Evolutionary conservation across 2,888 invertebrate genomes (phyloP).

Genomic region (Agrotis clavis): DNA sequence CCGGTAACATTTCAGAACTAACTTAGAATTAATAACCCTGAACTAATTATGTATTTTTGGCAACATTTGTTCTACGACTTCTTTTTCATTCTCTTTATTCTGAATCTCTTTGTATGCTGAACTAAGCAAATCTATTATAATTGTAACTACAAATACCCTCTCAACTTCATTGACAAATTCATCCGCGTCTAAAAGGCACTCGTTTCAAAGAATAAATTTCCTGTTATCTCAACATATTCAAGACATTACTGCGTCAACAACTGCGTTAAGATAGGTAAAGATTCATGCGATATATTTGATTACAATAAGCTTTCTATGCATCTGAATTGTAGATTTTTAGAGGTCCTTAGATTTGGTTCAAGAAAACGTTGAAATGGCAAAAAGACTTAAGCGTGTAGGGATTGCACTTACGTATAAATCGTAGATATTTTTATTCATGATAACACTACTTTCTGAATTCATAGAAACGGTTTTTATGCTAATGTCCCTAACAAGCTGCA

Average conservation of each 20-base stretch:
- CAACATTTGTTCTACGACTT: not conserved
- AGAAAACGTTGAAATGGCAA: not conserved
- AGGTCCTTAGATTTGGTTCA: constrained; percentile 10
- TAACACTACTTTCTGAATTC: not conserved
- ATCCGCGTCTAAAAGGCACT: not conserved
- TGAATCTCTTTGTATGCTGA: not conserved
- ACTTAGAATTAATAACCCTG: not conserved
- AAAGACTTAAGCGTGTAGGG: not conserved
- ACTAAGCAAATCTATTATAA: not conserved
- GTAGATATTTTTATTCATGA: not conserved
- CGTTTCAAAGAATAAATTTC: constrained; percentile 26
- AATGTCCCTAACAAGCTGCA: not conserved
- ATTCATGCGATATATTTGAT: constrained; percentile 67
- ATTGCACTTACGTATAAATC: too few species aligned
- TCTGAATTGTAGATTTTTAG: constrained; percentile 59
- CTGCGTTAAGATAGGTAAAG: constrained; percentile 61
- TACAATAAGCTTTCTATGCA: constrained; percentile 66
- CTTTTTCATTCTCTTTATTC: not conserved
- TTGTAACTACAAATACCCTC: not conserved
- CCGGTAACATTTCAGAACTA: not conserved
- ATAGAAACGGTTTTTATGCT: not conserved
- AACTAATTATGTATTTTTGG: not conserved
- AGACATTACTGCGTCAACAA: constrained; percentile 52
- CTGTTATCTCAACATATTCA: constrained; percentile 52
- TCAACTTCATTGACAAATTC: constrained; percentile 6